Percentiles rank a stretch among this genome's conserved stretches.
These are phyloP conservation scores for Atethmia centrago DNA, from an alignment of 2,888 invertebrate genomes.

Conservation along the genomic window DNA sequence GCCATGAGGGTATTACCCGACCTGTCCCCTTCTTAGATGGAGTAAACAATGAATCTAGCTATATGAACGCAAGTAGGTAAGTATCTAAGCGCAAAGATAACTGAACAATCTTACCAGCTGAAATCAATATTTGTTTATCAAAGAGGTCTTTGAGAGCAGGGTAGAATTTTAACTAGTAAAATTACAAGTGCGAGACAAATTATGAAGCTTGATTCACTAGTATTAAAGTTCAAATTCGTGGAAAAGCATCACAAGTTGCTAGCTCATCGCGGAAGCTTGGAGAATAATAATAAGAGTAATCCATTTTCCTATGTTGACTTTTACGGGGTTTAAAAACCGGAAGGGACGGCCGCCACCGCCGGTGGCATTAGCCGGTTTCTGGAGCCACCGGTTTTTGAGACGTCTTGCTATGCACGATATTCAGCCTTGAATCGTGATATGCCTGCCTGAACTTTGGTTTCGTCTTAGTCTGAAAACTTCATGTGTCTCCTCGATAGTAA, in stretches of 20 bases:
- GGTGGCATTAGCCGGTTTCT: constrained; percentile 10
- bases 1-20: too few species aligned
- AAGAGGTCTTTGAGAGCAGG: constrained; percentile 13
- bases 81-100: constrained; percentile 15
- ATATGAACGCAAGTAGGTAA: neutral
- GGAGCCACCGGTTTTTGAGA: neutral
- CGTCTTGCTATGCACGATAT: neutral
- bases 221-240: constrained; percentile 46
- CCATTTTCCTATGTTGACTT: constrained; percentile 54
- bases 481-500: neutral
- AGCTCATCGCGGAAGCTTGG: constrained; percentile 38
- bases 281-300: constrained; percentile 61
- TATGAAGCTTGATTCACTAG: constrained; percentile 4
- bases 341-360: neutral
- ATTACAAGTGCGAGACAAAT: neutral
- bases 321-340: constrained; percentile 30
- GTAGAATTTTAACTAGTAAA: constrained; percentile 31
- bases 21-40: too few species aligned
- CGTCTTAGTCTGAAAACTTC: neutral
- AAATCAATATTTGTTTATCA: constrained; percentile 57
- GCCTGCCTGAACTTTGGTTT: neutral
- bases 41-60: constrained; percentile 12
- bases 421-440: neutral
- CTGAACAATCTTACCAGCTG: constrained; percentile 37
- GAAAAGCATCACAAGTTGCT: constrained; percentile 13